Conservation (phyloP, 2,113 vertebrate species). For the Capra hircus region DNA sequence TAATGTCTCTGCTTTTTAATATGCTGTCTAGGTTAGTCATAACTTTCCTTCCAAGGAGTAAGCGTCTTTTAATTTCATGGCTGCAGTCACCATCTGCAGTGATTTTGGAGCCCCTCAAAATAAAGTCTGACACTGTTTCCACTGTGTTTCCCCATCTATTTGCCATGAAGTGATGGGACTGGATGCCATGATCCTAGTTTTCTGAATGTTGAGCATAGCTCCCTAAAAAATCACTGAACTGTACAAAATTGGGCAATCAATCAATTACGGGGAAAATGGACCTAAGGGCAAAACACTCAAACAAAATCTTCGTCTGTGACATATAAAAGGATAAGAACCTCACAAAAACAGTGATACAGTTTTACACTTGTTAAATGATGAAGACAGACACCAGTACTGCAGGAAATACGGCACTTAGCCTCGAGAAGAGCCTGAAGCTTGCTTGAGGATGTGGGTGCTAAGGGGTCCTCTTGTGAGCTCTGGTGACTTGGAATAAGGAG, state of each 20-base stretch:
- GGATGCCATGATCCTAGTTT: background rate
- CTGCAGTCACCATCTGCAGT: background rate
- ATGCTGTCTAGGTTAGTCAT: background rate
- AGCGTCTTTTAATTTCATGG: background rate
- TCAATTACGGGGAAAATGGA: accelerated
- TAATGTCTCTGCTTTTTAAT: background rate
- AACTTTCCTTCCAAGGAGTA: background rate
- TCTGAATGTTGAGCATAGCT: background rate
- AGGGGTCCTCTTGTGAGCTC: background rate
- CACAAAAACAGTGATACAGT: accelerated
- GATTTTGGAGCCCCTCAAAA: background rate
- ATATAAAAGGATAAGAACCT: background rate
- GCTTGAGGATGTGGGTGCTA: accelerated
- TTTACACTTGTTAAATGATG: too few relatives aligned
- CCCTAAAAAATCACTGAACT: too few relatives aligned
- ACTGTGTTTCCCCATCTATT: background rate
- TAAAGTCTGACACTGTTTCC: background rate
- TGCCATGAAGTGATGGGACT: background rate
- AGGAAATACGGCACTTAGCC: accelerated
- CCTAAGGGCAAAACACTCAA: accelerated
- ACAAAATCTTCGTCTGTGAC: too few relatives aligned
- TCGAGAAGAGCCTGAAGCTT: too few relatives aligned
- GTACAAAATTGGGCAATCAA: accelerated
- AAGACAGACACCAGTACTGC: accelerated
- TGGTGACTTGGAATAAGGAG: too few relatives aligned